phyloP scores from a whole-genome alignment of 2,888 invertebrate species.

The Hemistola chrysoprasaria region DNA sequence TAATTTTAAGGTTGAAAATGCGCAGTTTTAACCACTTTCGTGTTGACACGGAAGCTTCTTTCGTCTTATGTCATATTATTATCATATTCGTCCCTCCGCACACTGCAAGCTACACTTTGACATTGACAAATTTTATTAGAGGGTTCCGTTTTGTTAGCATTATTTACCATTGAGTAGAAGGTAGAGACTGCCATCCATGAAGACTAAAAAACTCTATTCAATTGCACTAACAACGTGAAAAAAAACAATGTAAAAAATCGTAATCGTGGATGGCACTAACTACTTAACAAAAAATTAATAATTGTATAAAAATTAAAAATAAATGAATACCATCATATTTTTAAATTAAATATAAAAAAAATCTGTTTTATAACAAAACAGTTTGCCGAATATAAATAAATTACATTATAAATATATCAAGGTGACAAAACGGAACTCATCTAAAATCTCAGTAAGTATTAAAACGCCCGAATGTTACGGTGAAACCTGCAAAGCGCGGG shows the following conservation, averaged over 20 bases:
- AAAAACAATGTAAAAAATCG: too few relatives aligned
- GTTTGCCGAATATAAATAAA: conserved; percentile 1
- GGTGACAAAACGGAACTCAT: background rate
- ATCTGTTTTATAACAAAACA: conserved; percentile 10
- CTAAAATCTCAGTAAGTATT: background rate
- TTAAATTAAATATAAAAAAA: background rate
- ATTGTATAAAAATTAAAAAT: too few relatives aligned
- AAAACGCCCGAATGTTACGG: conserved; percentile 6
- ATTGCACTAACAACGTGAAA: too few relatives aligned
- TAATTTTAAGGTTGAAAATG: conserved; percentile 1
- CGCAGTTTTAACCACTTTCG: too few relatives aligned
- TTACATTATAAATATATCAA: background rate
- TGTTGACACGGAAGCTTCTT: too few relatives aligned
- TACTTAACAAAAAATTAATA: too few relatives aligned
- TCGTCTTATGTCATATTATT: background rate
- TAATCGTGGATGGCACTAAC: too few relatives aligned
- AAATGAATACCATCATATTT: too few relatives aligned
- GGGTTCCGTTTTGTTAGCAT: background rate
- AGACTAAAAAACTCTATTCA: too few relatives aligned
- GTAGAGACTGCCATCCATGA: too few relatives aligned
- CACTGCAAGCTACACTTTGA: conserved; percentile 16
- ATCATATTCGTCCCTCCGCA: conserved; percentile 1
- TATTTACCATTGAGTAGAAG: too few relatives aligned
- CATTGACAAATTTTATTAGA: conserved; percentile 6
- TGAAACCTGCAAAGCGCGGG: conserved; percentile 18